A percentile compares a stretch with the other conserved stretches of the same genome.
Evolutionary conservation across 2,113 vertebrate species (phyloP).

Genomic region (Tinamus guttatus): DNA sequence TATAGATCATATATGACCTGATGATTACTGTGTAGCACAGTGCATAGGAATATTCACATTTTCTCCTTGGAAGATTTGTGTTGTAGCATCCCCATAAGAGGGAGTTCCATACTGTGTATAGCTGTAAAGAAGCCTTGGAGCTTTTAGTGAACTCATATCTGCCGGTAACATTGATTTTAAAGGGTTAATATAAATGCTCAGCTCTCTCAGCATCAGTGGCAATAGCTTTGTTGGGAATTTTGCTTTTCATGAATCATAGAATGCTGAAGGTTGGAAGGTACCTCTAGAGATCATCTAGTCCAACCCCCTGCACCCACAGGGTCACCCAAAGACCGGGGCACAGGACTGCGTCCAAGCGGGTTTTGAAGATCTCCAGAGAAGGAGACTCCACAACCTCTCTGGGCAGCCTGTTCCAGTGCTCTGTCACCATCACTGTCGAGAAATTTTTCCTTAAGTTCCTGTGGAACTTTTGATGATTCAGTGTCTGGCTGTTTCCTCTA

Average conservation of each 20-base stretch:
- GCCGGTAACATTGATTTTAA: neutral
- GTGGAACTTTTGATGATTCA: too few species aligned
- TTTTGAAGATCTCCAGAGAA: too few species aligned
- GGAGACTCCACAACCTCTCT: too few species aligned
- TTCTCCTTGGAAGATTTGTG: neutral
- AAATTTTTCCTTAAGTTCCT: too few species aligned
- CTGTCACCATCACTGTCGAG: too few species aligned
- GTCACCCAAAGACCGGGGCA: too few species aligned
- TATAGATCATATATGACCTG: neutral
- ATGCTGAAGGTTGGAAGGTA: too few species aligned
- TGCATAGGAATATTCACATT: neutral
- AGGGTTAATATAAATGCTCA: neutral
- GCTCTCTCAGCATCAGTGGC: neutral
- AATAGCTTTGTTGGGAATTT: neutral
- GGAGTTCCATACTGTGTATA: neutral
- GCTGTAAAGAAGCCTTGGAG: neutral
- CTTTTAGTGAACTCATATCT: neutral
- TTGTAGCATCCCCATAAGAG: neutral
- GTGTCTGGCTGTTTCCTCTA: too few species aligned
- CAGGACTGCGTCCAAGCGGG: too few species aligned
- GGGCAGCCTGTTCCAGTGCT: too few species aligned
- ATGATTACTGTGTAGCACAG: neutral
- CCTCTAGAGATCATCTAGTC: too few species aligned
- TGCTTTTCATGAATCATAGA: neutral
- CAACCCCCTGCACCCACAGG: too few species aligned